Base-by-base conservation (phyloP, 1,140 invertebrate species). In the Drosophila mayri region DNA sequence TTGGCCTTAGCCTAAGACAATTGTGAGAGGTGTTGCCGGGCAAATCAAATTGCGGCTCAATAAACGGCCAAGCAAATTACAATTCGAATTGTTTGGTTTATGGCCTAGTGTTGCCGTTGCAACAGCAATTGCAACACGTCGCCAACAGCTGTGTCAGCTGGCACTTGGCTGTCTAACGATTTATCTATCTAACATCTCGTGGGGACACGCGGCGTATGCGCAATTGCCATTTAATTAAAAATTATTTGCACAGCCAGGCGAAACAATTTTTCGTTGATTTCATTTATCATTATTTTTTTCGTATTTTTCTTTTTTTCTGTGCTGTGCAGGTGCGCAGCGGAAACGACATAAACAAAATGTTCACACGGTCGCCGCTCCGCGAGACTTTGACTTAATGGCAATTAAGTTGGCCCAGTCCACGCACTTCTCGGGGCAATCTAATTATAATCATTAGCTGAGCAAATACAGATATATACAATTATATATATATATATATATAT, bases 191-290 rank as follows among this genome's bases (percentile, higher is more conserved):
- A 71, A 50, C 80, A 80, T 83, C 84, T 61, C 18, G 30, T 37
- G 46, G 61, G 65, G 61, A 71, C 79, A 86, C 76, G 76, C 80
- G 83, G 80, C 84, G 84, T 87, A 87, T 87, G 84, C 85, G 84
- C 84, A 84, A 87, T 88, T 90, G 84, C 80, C 84, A 78, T 87
- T 87, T 87, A 87, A 87, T 87, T 87, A 87, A 87, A 73, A 87
- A 87, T 87, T 87, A 87, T 90, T 84, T 84, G 84, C 84, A 80
- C 83, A 88, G 71, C 70, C 59, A 58, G 60, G 61, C 66, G 62
- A 74, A 46, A 65, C 44, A 74, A 59, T 82, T 79, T 82, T 83
- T 63, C 35, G 70, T 68, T 64, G 65, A 78, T 81, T 67, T 71
- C 60, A 63, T 80, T 85, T 77, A 76, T 76, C 64, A 73, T 85